Base-by-base conservation (phyloP, 2,113 vertebrate genomes). In the Hylia prasina region DNA sequence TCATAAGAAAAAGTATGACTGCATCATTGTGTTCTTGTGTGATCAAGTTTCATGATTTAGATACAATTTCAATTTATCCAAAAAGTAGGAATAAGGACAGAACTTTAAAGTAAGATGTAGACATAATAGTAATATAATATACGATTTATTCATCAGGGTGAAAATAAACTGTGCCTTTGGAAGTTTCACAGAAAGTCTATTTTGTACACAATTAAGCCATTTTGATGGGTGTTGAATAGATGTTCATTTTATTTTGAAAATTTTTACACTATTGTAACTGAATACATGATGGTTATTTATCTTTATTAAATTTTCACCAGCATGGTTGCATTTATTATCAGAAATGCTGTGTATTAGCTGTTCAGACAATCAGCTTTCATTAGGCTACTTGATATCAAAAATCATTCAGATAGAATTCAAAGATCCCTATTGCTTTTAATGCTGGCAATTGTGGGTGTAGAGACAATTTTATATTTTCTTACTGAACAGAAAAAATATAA, bases 1-100 rank as follows among this genome's bases (percentile, higher is more conserved):
- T 17, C 0, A 2, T 19, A 24, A 28, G 21, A 37, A 68, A 47
- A 85, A 19, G 2, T 44, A n/a, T 1, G 2, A n/a, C 4, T 56
- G 30, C 68, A n/a, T 61, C 7, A 27, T 40, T 1, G 0, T 48
- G 6, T 7, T 20, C 4, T 23, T 31, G 1, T 42, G 79, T 71
- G 30, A 48, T 72, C 31, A 73, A 11, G 6, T 15, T 7, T 22
- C 23, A 50, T 22, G 11, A 84, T 82, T 57, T 80, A 18, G 4
- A 30, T n/a, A 21, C 1, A 80, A 33, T 15, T 25, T 4, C 33
- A 31, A 35, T 77, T 85, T 40, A 13, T 70, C 9, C 6, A 72
- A 76, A 89, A 86, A 69, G 1, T 9, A 56, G 28, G 19, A 79
- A 72, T 54, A 69, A 65, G 11, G 15, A 50, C 9, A 84, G 11